Base-by-base conservation (phyloP, 1,140 invertebrate genomes). In the Elysia chlorotica region DNA sequence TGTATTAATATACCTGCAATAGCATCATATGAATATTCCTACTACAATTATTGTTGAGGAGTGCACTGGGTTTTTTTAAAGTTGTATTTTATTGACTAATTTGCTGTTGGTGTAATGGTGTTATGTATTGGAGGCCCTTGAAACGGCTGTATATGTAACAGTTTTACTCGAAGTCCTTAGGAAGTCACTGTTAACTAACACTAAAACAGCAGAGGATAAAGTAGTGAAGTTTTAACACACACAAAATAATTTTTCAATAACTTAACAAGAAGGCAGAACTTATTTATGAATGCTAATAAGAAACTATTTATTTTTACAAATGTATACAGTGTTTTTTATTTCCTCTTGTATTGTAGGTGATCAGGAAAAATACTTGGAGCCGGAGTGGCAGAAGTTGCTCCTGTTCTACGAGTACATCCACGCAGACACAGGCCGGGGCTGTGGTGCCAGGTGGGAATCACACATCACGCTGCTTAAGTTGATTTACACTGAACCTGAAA, bases 351-450 rank as follows among this genome's bases (percentile, higher is more conserved):
- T 48, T 30, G 0, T 62, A 17, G 23, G 25, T 10, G 59, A 14
- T 30, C 33, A 36, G 0, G 19, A 41, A 57, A 6, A 74, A 77
- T 61, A 38, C 57, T 21, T 33, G 2, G 69, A 74, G 31, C 77
- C 84, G 19, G 37, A 76, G 23, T 88, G 82, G 82, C 66, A 76
- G n/a, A 76, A 82, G 63, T 59, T 87, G 23, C 53, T 87, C 2
- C 76, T 87, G 23, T 83, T 88, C 74, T 86, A 88, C 75, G 87
- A 88, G 74, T 88, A 78, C 72, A 87, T 87, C 67, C 74, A 88
- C 77, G 82, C 79, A 30, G 87, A 88, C 36, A 84, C 74, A 38
- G 87, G 87, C 2, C 59, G 81, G 65, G 87, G 87, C 0, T 87
- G 83, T 76, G 87, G 87, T 10, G 86, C 87, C 28, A 86, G 82